These are phyloP conservation scores for Paratrypauchen microcephalus DNA, from an alignment of 2,797 vertebrate species.

Conservation along the genomic window DNA sequence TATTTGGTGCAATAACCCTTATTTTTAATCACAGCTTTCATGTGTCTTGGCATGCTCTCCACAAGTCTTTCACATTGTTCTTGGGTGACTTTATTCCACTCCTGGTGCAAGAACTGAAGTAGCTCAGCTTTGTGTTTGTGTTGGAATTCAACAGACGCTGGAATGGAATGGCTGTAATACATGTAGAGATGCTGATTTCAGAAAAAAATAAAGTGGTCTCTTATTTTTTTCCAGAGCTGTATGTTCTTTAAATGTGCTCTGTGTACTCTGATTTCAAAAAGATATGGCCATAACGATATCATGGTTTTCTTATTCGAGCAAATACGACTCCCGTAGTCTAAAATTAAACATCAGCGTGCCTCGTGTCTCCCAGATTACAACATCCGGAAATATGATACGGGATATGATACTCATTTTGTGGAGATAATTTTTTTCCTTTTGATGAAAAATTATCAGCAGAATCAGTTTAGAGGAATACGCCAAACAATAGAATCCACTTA, in stretches of 20 bases:
- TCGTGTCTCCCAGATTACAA: constrained; percentile 49
- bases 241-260: neutral
- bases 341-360: constrained; percentile 42
- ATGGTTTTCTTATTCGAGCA: constrained; percentile 27
- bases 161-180: too few species aligned
- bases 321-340: constrained; percentile 22
- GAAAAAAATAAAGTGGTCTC: too few species aligned
- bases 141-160: too few species aligned
- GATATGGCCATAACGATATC: constrained; percentile 24
- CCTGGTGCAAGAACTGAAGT: too few species aligned
- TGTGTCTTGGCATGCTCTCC: too few species aligned
- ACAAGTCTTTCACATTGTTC: too few species aligned
- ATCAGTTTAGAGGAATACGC: constrained; percentile 39
- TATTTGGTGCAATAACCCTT: too few species aligned
- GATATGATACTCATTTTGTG: constrained; percentile 12
- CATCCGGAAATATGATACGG: constrained; percentile 48
- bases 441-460: constrained; percentile 36
- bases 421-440: constrained; percentile 57
- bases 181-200: too few species aligned
- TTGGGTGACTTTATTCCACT: too few species aligned
- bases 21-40: too few species aligned
- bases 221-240: too few species aligned
- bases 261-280: constrained; percentile 12
- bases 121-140: too few species aligned
- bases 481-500: constrained; percentile 62